Percentiles rank a stretch among this genome's conserved stretches.
phyloP scores from a whole-genome alignment of 2,797 vertebrate species.

The Microctenopoma stevenorrisi region DNA sequence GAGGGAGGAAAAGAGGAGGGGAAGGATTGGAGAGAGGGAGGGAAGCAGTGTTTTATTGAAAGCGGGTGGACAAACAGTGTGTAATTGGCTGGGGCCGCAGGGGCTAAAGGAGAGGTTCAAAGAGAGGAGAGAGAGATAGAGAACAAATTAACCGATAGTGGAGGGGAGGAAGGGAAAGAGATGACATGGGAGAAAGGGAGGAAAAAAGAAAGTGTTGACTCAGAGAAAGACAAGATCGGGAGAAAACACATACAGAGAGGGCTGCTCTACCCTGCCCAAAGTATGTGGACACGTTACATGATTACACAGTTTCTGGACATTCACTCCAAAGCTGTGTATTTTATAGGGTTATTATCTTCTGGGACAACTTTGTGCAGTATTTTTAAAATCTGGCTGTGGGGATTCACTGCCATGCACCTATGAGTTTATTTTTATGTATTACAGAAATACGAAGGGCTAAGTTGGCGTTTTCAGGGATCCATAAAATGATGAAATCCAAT shows the following conservation, averaged over 20 bases:
- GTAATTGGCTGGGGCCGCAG: constrained; percentile 80
- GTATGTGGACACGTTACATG: constrained; percentile 35
- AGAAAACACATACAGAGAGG: constrained; percentile 17
- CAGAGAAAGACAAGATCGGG: constrained; percentile 67
- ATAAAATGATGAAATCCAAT: background rate
- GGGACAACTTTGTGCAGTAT: background rate
- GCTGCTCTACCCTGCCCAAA: background rate
- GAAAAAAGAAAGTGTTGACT: constrained; percentile 73
- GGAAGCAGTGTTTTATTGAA: constrained; percentile 78
- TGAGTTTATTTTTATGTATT: no score
- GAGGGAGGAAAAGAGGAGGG: constrained; percentile 13
- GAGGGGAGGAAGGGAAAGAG: constrained; percentile 58
- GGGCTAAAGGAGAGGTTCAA: constrained; percentile 77
- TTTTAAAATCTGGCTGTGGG: background rate
- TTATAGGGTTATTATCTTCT: constrained; percentile 3
- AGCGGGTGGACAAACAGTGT: constrained; percentile 82
- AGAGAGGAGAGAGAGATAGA: constrained; percentile 61
- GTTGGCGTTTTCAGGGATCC: background rate
- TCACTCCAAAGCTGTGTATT: background rate
- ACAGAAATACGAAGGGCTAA: background rate
- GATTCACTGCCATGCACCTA: background rate
- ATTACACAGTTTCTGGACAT: background rate
- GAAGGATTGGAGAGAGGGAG: constrained; percentile 42
- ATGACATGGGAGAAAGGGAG: constrained; percentile 58
- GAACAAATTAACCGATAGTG: constrained; percentile 69